phyloP scores from a whole-genome alignment of 2,797 vertebrate species.

The Saxicola maurus region DNA sequence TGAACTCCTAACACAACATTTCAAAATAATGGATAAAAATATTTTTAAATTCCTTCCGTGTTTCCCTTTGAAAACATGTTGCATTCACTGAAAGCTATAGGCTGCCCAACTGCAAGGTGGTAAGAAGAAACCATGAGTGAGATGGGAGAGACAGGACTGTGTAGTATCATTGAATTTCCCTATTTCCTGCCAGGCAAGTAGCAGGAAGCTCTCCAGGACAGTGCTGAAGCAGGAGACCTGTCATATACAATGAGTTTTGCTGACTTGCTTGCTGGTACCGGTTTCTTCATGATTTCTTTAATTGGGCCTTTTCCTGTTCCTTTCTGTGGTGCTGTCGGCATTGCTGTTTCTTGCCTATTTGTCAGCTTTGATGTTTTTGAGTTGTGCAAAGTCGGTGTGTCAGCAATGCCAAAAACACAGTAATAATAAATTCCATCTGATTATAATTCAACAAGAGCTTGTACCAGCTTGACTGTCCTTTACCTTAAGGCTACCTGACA shows the following conservation, averaged over 20 bases:
- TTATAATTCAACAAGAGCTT: conserved; percentile 24
- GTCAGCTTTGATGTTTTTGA: conserved; percentile 40
- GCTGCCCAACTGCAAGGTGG: not conserved
- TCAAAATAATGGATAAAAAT: not conserved
- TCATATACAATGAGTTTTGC: not conserved
- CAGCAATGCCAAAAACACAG: conserved; percentile 1
- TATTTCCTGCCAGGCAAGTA: not conserved
- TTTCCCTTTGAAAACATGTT: not conserved
- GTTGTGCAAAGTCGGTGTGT: not conserved
- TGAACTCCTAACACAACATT: not conserved
- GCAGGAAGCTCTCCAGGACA: not conserved
- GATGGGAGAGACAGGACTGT: not conserved
- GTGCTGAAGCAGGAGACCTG: not conserved
- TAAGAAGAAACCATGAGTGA: not conserved
- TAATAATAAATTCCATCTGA: conserved; percentile 8
- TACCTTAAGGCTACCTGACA: conserved; percentile 19
- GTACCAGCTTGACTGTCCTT: conserved; percentile 27
- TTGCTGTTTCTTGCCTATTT: not conserved
- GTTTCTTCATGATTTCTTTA: conserved; percentile 23
- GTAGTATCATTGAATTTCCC: not conserved
- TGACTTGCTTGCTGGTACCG: not conserved
- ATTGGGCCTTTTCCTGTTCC: conserved; percentile 6
- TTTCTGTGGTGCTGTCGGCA: not conserved
- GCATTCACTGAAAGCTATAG: not conserved
- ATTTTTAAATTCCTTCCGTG: not conserved